Evolutionary conservation across 2,888 invertebrate genomes (phyloP), one percentile per base, ranked within the genome.

Genomic region (Drosophila mimica): DNA sequence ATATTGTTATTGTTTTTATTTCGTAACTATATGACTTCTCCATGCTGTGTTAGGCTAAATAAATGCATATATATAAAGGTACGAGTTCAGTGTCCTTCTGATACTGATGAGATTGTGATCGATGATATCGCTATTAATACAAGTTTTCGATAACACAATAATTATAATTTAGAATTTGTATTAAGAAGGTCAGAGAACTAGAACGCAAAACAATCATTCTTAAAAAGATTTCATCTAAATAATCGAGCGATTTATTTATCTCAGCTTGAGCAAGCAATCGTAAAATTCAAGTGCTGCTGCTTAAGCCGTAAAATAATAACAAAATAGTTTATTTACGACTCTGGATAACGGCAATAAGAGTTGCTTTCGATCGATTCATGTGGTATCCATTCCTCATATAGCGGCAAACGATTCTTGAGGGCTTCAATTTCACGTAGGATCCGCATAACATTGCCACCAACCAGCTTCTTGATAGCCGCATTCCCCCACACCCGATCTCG

Each of bases 401-500:
- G 92, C 4, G 93, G 93, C 59, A 93, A 90, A 49, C 94, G 94
- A 87, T 94, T 92, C 69, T 91, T 92, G 2, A 92, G 75, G 0
- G 91, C 88, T 73, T 93, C 93, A 17, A 94, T 94, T 89, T 95
- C 94, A 30, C 94, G 93, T 66, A 95, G 88, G 52, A 95, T 94
- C 66, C 95, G 91, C 68, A 95, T 93, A 51, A 95, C 93, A 92
- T 95, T 95, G 11, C 94, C 94, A 5, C 95, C 95, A 25, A 95
- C 94, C 33, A 95, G 89, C 83, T 95, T 95, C 87, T 95, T 94
- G 51, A 95, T 94, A 49, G 95, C 94, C 2, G 94, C 94, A 73
- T 94, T 94, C 0, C 94, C 94, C 95, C 95, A 95, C 54, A 94
- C 93, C n/a, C 95, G 92, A 81, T 94, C 94, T 33, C 94, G 92